Evolutionary conservation across 2,888 invertebrate species (phyloP), one percentile per base, ranked within the genome.

Genomic region (Proisotoma minuta): DNA sequence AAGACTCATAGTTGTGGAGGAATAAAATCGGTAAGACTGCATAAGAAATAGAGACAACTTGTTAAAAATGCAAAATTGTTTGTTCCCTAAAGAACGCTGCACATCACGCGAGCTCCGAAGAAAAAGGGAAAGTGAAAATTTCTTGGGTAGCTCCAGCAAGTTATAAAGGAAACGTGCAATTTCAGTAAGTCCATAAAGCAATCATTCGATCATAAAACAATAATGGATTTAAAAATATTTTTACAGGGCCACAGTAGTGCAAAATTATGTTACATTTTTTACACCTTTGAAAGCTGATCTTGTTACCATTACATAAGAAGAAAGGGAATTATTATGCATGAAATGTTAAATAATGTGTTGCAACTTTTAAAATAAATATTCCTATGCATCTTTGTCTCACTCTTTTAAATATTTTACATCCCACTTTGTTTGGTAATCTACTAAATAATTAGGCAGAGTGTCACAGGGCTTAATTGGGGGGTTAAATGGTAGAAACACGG

Each of bases 1-100:
- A 66, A 68, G 48, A 63, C 63, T 4, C 70, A 70, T 34, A 68
- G 64, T 43, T 70, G 70, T 49, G 62, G 62, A 12, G 69, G 69
- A 53, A 62, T 65, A 3, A 50, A 63, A 60, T 50, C n/a, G 8
- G 69, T 69, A 63, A 60, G 60, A 49, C 50, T n/a, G 20, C 8
- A 34, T 10, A 24, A 22, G 15, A 12, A 26, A 15, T 23, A 52
- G 22, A 23, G 15, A 4, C 12, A 8, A 43, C 18, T 22, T 12
- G 8, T 18, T 15, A 23, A 3, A 51, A 3, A 4, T 3, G 15
- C 20, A 15, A 43, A 43, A 43, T 43, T 43, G 18, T 43, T 43
- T 34, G 8, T 34, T 43, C 15, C 20, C 48, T 58, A 2, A 26
- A 69, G 69, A 69, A 67, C 53, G 63, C 65, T 20, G 70, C 70